Conservation (phyloP, 1,140 invertebrate species). For the Aphaenogaster floridana region DNA sequence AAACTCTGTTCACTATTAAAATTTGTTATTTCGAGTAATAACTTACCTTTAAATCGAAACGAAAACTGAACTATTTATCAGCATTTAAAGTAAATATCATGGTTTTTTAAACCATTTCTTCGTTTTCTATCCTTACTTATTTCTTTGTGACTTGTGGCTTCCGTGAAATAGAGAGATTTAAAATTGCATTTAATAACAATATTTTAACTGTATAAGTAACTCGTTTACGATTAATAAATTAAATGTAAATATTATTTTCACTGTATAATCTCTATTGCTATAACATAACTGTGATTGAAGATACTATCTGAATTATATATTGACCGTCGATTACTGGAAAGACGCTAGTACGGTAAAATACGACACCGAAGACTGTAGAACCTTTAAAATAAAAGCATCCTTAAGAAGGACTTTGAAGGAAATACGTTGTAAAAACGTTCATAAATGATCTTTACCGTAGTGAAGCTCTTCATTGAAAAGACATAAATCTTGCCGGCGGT, state of each 20-base stretch:
- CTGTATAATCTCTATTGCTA: background rate
- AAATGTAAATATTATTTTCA: background rate
- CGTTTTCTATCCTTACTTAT: background rate
- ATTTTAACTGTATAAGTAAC: too few species aligned
- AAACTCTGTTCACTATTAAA: constrained; percentile 78
- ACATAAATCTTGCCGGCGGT: constrained; percentile 41
- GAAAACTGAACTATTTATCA: background rate
- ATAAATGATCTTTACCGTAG: constrained; percentile 35
- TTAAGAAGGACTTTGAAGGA: background rate
- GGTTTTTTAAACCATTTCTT: background rate
- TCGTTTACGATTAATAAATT: too few species aligned
- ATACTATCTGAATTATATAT: background rate
- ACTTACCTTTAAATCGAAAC: background rate
- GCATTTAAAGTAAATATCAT: background rate
- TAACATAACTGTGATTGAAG: background rate
- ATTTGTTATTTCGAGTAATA: background rate
- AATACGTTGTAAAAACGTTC: background rate
- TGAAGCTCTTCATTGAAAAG: constrained; percentile 37
- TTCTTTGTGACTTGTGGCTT: background rate
- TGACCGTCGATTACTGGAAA: background rate
- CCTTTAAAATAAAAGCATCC: constrained; percentile 18
- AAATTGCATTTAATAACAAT: background rate
- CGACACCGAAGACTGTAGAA: constrained; percentile 28
- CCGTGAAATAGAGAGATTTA: background rate
- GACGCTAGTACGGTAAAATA: constrained; percentile 51